phyloP scores from a whole-genome alignment of 1,140 invertebrate species.

The Drosophila pandora region DNA sequence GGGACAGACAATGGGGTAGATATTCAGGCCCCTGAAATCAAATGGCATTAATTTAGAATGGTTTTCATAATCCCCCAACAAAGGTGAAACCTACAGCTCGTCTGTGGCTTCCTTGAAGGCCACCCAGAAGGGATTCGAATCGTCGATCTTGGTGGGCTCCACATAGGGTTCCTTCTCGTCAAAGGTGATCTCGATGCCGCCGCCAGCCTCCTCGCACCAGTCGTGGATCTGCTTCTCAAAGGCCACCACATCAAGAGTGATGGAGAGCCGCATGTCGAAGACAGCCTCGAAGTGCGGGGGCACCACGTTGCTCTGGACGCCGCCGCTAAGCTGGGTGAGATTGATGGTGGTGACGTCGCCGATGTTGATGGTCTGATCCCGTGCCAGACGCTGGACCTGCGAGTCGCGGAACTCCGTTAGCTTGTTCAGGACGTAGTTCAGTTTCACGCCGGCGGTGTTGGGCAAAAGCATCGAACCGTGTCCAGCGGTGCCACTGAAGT shows the following conservation, averaged over 20 bases:
- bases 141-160: slow-evolving; percentile 88
- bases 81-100: slow-evolving; percentile 84
- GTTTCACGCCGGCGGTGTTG: slow-evolving; percentile 93
- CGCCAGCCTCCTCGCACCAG: slow-evolving; percentile 93
- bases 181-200: slow-evolving; percentile 89
- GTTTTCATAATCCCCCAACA: slow-evolving; percentile 59
- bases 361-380: slow-evolving; percentile 87
- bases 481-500: slow-evolving; percentile 89
- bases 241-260: slow-evolving; percentile 87
- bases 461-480: slow-evolving; percentile 93
- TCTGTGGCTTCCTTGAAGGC: slow-evolving; percentile 88
- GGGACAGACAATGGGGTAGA: slow-evolving; percentile 89
- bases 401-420: slow-evolving; percentile 89
- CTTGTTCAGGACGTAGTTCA: slow-evolving; percentile 90
- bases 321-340: slow-evolving; percentile 93
- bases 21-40: slow-evolving; percentile 83
- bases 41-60: slow-evolving; percentile 82
- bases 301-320: slow-evolving; percentile 95
- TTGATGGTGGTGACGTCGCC: slow-evolving; percentile 96
- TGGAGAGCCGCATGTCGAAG: slow-evolving; percentile 93
- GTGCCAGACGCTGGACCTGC: slow-evolving; percentile 87
- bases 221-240: slow-evolving; percentile 88
- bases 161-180: slow-evolving; percentile 88
- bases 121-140: slow-evolving; percentile 91
- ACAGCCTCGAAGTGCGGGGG: slow-evolving; percentile 90